Percentiles rank a stretch among this genome's conserved stretches.
Conservation (phyloP, 2,113 vertebrate species). For the Gymnobelideus leadbeateri region DNA sequence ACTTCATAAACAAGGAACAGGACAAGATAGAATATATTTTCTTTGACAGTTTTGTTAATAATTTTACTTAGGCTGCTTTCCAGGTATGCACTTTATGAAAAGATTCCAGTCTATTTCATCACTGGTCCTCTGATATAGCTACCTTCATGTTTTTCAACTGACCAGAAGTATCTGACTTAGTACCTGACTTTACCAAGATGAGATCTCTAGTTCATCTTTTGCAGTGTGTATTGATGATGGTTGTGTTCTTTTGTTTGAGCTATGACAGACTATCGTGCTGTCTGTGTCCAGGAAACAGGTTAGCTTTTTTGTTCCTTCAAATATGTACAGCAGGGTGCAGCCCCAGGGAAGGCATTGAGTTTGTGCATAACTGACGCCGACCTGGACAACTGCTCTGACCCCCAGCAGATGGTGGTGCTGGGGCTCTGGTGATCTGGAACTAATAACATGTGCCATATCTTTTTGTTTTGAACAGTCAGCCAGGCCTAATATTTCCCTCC, state of each 20-base stretch:
- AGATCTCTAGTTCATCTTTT: slow-evolving; percentile 80
- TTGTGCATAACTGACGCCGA: slow-evolving; percentile 86
- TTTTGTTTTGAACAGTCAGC: slow-evolving; percentile 89
- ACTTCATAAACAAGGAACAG: background rate
- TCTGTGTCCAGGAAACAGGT: slow-evolving; percentile 86
- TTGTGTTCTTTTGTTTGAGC: slow-evolving; percentile 84
- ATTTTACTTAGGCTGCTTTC: slow-evolving; percentile 12
- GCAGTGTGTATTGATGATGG: slow-evolving; percentile 90
- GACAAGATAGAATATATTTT: background rate
- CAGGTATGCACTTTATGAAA: background rate
- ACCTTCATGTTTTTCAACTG: slow-evolving; percentile 53
- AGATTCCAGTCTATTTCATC: background rate
- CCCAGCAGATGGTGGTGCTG: slow-evolving; percentile 91
- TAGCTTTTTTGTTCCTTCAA: slow-evolving; percentile 90
- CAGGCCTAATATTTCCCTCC: slow-evolving; percentile 79
- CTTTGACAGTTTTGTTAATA: background rate
- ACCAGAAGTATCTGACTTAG: slow-evolving; percentile 66
- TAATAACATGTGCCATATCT: slow-evolving; percentile 93
- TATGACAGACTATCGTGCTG: slow-evolving; percentile 87
- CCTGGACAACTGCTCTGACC: slow-evolving; percentile 90
- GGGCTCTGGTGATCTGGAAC: slow-evolving; percentile 91
- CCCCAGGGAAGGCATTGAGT: slow-evolving; percentile 84
- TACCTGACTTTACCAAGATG: slow-evolving; percentile 74
- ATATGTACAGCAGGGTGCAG: slow-evolving; percentile 85
- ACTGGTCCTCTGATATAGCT: background rate